Evolutionary conservation across 2,888 invertebrate genomes (phyloP).

Genomic region (Netelia fuscicornis): DNA sequence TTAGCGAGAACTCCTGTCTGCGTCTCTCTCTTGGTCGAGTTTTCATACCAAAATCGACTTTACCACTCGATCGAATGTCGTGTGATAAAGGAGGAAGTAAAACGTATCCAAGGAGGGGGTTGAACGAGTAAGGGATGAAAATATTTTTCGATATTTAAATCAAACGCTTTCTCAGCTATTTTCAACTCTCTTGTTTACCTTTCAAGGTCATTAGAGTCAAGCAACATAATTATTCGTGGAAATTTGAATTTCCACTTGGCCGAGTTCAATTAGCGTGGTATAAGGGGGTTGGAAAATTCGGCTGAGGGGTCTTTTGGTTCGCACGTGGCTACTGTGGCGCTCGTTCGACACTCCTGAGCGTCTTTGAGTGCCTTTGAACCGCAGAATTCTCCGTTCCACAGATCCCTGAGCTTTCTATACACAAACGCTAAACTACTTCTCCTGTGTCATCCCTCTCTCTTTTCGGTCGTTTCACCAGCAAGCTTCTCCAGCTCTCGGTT

Average conservation of each 20-base stretch:
- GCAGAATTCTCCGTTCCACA: conserved; percentile 34
- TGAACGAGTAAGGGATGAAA: conserved; percentile 15
- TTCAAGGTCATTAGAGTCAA: neutral
- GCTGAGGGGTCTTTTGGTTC: conserved; percentile 30
- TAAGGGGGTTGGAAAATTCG: conserved; percentile 42
- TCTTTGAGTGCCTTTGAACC: conserved; percentile 60
- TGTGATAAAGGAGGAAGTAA: conserved; percentile 56
- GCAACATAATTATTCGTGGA: neutral
- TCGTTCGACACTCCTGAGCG: conserved; percentile 49
- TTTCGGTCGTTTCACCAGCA: conserved; percentile 6
- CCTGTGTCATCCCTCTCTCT: conserved; percentile 5
- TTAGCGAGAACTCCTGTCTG: conserved; percentile 36
- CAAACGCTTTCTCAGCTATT: neutral
- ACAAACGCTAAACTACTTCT: neutral
- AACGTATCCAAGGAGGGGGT: conserved; percentile 29
- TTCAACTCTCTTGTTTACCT: neutral
- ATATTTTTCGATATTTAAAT: conserved; percentile 5
- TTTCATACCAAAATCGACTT: conserved; percentile 64
- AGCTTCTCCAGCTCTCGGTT: neutral
- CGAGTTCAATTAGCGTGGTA: conserved; percentile 64
- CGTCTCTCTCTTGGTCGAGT: neutral
- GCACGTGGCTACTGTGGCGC: conserved; percentile 9
- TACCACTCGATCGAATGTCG: conserved; percentile 54
- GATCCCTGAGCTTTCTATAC: conserved; percentile 9
- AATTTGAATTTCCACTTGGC: conserved; percentile 46